These are phyloP conservation scores for Triops cancriformis DNA, from an alignment of 1,140 invertebrate genomes.

Conservation along the genomic window DNA sequence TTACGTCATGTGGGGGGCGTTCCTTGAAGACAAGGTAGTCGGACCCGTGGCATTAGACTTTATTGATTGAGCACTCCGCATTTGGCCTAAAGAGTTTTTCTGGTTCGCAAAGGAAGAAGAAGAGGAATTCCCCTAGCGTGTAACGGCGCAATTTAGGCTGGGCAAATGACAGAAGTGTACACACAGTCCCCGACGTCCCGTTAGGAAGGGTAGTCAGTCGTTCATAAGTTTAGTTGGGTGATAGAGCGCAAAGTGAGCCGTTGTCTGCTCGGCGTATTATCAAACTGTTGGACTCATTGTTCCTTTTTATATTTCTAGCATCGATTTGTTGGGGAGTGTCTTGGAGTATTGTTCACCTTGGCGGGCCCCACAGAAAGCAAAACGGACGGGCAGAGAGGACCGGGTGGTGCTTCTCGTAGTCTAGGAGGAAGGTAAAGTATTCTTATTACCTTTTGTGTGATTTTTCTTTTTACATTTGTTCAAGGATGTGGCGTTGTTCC, in stretches of 20 bases:
- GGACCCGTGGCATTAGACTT: neutral
- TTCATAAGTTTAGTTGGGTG: neutral
- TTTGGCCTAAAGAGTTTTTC: neutral
- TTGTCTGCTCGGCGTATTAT: neutral
- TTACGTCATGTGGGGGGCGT: neutral
- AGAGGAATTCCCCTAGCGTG: conserved; percentile 3
- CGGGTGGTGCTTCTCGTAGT: conserved; percentile 96
- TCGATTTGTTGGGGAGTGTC: conserved; percentile 28
- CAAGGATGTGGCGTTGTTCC: neutral
- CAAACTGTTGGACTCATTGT: neutral
- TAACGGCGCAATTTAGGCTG: neutral
- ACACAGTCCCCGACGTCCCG: neutral
- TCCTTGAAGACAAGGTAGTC: neutral
- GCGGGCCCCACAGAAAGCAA: conserved; percentile 51
- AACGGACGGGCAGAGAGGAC: conserved; percentile 92
- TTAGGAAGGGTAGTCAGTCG: neutral
- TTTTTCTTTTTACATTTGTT: neutral
- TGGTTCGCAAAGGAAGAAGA: neutral
- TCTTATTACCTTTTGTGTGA: neutral
- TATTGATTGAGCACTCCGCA: neutral
- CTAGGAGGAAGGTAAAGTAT: conserved; percentile 75
- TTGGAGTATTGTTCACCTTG: conserved; percentile 32
- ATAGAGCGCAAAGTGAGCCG: neutral
- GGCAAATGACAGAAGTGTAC: neutral
- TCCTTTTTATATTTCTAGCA: conserved; percentile 18